Evolutionary conservation across 2,888 invertebrate genomes (phyloP).

Genomic region (Clusia tigrina): DNA sequence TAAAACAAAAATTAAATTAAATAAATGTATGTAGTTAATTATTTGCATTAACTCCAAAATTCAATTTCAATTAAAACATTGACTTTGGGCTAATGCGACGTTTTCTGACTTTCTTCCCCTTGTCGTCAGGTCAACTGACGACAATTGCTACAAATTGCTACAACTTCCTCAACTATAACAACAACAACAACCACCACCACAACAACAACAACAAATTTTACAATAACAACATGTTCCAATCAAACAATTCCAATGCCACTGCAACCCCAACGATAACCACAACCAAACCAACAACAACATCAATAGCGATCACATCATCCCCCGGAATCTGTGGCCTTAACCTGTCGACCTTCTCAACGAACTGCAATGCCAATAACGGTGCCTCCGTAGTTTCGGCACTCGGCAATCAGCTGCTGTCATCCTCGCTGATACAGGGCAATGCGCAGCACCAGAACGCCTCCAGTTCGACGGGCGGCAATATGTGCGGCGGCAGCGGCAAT

Average conservation of each 20-base stretch:
- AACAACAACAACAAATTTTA: constrained; percentile 45
- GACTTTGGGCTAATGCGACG: constrained; percentile 66
- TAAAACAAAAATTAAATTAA: constrained; percentile 35
- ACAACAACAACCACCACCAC: constrained; percentile 46
- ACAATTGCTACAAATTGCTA: constrained; percentile 61
- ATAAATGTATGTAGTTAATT: constrained; percentile 44
- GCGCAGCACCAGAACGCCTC: constrained; percentile 27
- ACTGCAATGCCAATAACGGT: constrained; percentile 37
- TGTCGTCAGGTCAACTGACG: constrained; percentile 67
- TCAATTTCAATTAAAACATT: constrained; percentile 34
- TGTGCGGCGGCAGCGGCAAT: constrained; percentile 33
- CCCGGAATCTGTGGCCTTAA: constrained; percentile 60
- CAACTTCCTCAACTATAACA: constrained; percentile 40
- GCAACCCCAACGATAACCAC: constrained; percentile 35
- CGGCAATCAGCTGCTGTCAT: constrained; percentile 38
- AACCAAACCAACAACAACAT: constrained; percentile 44
- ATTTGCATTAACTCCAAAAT: constrained; percentile 8
- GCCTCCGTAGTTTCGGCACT: constrained; percentile 29
- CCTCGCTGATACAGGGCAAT: constrained; percentile 37
- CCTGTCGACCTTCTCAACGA: constrained; percentile 59
- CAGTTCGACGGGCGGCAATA: constrained; percentile 23
- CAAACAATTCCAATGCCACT: constrained; percentile 28
- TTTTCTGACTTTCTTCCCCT: constrained; percentile 64
- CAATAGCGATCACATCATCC: constrained; percentile 58
- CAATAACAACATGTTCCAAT: constrained; percentile 44